Conservation (phyloP, 2,888 invertebrate genomes). For the Parnassius mnemosyne region DNA sequence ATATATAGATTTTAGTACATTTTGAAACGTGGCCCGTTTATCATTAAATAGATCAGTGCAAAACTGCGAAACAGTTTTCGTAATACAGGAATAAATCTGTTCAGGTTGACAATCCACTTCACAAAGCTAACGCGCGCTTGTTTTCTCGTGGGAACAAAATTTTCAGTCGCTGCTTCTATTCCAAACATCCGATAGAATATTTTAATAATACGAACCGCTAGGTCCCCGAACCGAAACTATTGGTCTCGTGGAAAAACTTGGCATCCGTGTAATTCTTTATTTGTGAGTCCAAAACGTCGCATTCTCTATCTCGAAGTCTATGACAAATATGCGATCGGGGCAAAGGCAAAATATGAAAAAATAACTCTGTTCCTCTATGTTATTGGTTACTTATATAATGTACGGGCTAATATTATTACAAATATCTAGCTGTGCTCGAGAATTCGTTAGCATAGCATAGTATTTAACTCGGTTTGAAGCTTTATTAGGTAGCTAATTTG, state of each 20-base stretch:
- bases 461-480: no score
- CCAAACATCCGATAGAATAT: slow-evolving; percentile 20
- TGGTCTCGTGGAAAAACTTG: slow-evolving; percentile 2
- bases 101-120: slow-evolving; percentile 12
- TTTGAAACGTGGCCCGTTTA: neutral
- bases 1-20: neutral
- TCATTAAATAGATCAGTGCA: neutral
- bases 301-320: neutral
- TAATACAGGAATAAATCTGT: slow-evolving; percentile 13
- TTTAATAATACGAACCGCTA: slow-evolving; percentile 12
- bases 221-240: slow-evolving; percentile 1
- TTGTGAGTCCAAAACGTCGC: neutral
- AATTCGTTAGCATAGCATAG: no score
- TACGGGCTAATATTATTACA: no score
- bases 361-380: no score
- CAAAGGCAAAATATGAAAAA: no score
- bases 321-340: neutral
- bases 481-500: no score
- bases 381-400: no score
- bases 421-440: no score
- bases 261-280: neutral
- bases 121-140: slow-evolving; percentile 1
- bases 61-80: slow-evolving; percentile 5
- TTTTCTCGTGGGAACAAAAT: slow-evolving; percentile 22
- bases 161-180: slow-evolving; percentile 12